These are phyloP conservation scores for Anseranas semipalmata DNA, from an alignment of 2,113 vertebrate genomes.

Conservation along the genomic window DNA sequence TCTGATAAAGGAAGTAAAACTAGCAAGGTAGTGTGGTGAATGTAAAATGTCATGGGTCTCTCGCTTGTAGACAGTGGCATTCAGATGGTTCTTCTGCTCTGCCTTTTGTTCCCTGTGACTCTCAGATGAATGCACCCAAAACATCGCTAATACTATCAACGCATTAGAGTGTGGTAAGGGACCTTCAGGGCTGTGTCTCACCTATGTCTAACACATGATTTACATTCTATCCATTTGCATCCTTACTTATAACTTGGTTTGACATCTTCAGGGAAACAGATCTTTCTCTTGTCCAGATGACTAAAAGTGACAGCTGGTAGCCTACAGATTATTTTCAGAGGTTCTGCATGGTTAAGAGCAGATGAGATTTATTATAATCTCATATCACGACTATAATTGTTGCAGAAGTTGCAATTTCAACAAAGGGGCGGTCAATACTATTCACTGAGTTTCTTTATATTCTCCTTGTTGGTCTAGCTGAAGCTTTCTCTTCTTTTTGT, in stretches of 20 bases:
- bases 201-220: not conserved
- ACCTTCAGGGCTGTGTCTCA: conserved; percentile 30
- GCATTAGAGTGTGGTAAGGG: not conserved
- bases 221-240: not conserved
- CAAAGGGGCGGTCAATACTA: not conserved
- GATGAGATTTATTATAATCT: not conserved
- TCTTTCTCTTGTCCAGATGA: not conserved
- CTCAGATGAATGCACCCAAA: not conserved
- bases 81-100: not conserved
- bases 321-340: not conserved
- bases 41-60: not conserved
- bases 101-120: not conserved
- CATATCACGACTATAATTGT: not conserved
- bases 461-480: not conserved
- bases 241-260: conserved; percentile 8
- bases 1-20: not conserved
- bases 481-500: not conserved
- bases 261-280: conserved; percentile 15
- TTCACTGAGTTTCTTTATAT: not conserved
- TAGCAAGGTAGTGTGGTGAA: not conserved
- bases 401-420: not conserved
- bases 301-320: not conserved
- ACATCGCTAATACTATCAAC: conserved; percentile 11
- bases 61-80: not conserved
- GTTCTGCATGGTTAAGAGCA: not conserved